Percentiles rank a stretch among this genome's conserved stretches.
Evolutionary conservation across 2,888 invertebrate genomes (phyloP).

Genomic region (Myathropa florea): DNA sequence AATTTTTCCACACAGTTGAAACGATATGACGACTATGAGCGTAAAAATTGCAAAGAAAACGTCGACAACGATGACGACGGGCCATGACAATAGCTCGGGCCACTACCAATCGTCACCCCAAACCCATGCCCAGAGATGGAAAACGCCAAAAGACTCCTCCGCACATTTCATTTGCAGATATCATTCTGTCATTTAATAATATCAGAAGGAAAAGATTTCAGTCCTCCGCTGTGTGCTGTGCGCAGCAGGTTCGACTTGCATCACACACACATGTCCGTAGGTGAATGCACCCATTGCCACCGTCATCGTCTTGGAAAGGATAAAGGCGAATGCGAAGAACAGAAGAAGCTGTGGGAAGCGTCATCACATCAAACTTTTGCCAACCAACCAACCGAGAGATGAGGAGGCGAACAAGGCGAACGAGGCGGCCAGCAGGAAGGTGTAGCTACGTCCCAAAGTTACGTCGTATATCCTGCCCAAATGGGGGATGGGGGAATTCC

Average conservation of each 20-base stretch:
- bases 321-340: conserved; percentile 11
- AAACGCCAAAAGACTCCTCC: conserved; percentile 44
- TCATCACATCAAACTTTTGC: conserved; percentile 59
- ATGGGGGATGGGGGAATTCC: conserved; percentile 33
- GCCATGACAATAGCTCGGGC: not conserved
- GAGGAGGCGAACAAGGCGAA: not conserved
- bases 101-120: not conserved
- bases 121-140: not conserved
- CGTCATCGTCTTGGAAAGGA: conserved; percentile 6
- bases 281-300: conserved; percentile 79
- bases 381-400: conserved; percentile 25
- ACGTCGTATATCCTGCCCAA: conserved; percentile 44
- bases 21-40: conserved; percentile 49
- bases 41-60: conserved; percentile 39
- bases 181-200: conserved; percentile 79
- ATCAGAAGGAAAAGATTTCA: conserved; percentile 54
- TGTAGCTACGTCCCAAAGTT: conserved; percentile 18
- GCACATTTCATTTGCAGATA: conserved; percentile 79
- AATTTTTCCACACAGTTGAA: conserved; percentile 61
- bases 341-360: conserved; percentile 7
- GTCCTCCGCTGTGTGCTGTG: not conserved
- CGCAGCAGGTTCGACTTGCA: conserved; percentile 29
- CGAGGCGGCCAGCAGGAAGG: conserved; percentile 6
- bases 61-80: not conserved
- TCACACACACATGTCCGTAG: conserved; percentile 73